Percentiles rank a stretch among this genome's conserved stretches.
These are phyloP conservation scores for Styela clava DNA, from an alignment of 23 tunicate species.

Conservation along the genomic window DNA sequence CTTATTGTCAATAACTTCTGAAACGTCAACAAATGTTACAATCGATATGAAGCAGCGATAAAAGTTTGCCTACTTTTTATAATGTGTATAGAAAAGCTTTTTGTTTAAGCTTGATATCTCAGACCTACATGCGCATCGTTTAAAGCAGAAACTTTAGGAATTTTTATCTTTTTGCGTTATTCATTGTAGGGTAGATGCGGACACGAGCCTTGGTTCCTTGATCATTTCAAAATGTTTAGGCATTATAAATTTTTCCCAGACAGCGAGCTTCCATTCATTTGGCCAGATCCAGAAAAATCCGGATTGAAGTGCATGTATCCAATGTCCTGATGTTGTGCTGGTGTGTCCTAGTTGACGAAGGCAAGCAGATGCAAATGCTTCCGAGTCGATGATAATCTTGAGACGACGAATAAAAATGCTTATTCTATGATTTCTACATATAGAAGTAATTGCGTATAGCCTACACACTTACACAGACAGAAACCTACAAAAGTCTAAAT, in stretches of 20 bases:
- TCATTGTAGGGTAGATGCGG: constrained; percentile 22
- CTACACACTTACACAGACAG: too few species aligned
- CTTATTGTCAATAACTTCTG: too few species aligned
- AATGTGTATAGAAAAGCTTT: too few species aligned
- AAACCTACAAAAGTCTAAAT: too few species aligned
- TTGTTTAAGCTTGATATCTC: too few species aligned
- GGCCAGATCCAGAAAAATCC: constrained; percentile 75
- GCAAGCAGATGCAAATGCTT: constrained; percentile 65
- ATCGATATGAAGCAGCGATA: too few species aligned
- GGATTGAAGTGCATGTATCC: constrained; percentile 83
- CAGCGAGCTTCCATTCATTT: constrained; percentile 51
- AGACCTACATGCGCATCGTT: too few species aligned
- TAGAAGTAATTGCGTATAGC: not conserved
- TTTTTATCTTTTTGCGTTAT: too few species aligned
- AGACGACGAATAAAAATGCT: constrained; percentile 2
- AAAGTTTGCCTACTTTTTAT: too few species aligned
- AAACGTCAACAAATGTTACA: too few species aligned
- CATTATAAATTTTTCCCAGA: constrained; percentile 57
- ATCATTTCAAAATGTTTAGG: constrained; percentile 25
- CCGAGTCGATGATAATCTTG: constrained; percentile 64
- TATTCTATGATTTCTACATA: not conserved
- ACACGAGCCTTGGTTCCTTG: constrained; percentile 26
- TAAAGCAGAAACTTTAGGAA: too few species aligned
- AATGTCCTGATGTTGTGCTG: constrained; percentile 80
- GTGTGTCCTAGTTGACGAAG: constrained; percentile 88